A percentile compares a stretch with the other conserved stretches of the same genome.
These are phyloP conservation scores for Holcopasites calliopsidis DNA, from an alignment of 1,140 invertebrate species.

Conservation along the genomic window DNA sequence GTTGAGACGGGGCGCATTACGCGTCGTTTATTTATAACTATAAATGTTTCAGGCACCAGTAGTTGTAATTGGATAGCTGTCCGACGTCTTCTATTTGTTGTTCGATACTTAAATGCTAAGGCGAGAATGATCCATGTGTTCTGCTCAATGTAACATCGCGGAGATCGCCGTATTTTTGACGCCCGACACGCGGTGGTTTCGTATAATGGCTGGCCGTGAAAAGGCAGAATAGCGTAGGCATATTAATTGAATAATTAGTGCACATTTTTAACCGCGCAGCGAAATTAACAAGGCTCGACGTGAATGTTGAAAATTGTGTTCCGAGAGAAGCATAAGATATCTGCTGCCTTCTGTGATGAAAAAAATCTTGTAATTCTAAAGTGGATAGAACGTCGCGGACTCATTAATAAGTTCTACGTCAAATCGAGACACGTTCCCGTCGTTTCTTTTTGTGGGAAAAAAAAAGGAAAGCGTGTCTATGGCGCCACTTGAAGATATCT, in stretches of 20 bases:
- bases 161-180: conserved; percentile 50
- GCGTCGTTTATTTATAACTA: conserved; percentile 30
- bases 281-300: no score
- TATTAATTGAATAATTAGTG: no score
- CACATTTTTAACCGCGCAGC: no score
- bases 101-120: conserved; percentile 67
- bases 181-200: conserved; percentile 40
- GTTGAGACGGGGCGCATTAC: not conserved
- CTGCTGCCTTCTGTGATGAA: no score
- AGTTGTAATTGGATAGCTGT: conserved; percentile 59
- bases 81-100: conserved; percentile 69
- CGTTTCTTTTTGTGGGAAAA: conserved; percentile 26
- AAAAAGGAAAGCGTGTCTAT: conserved; percentile 35
- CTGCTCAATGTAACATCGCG: conserved; percentile 65
- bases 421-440: conserved; percentile 29
- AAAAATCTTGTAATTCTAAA: conserved; percentile 16
- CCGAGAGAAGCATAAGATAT: no score
- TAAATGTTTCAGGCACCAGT: conserved; percentile 9
- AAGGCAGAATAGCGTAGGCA: no score
- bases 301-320: no score
- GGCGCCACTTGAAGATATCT: conserved; percentile 45
- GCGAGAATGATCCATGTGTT: conserved; percentile 58
- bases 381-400: not conserved
- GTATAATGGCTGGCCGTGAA: no score
- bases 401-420: conserved; percentile 29